phyloP scores from a whole-genome alignment of 2,113 vertebrate species.

The Arenaria interpres region DNA sequence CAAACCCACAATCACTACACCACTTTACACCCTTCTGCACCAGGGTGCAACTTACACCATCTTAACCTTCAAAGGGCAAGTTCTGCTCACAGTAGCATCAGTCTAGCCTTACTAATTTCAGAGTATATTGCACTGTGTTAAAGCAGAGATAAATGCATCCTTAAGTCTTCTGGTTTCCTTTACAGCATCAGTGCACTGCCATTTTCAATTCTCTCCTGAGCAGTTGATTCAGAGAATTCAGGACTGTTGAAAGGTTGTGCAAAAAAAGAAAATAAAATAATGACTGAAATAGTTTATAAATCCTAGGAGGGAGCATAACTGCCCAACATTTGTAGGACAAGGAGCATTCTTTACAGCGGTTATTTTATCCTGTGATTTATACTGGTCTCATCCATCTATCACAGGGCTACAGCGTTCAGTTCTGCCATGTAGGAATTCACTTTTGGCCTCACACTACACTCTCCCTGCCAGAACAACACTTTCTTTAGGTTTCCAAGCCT shows the following conservation, averaged over 20 bases:
- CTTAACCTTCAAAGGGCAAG: background rate
- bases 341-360: background rate
- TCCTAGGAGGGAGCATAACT: conserved; percentile 37
- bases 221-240: conserved; percentile 16
- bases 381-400: conserved; percentile 2
- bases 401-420: background rate
- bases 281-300: conserved; percentile 54
- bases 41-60: background rate
- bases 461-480: background rate
- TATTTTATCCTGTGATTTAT: conserved; percentile 60
- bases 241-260: conserved; percentile 19
- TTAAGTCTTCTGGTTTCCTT: background rate
- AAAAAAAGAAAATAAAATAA: background rate
- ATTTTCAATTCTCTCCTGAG: conserved; percentile 23
- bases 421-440: conserved; percentile 26
- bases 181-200: background rate
- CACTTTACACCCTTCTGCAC: background rate
- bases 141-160: background rate
- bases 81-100: background rate
- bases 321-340: conserved; percentile 30
- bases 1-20: background rate
- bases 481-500: background rate
- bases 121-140: background rate
- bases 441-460: background rate
- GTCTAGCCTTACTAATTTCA: background rate